Conservation (phyloP, 2,113 vertebrate genomes). For the Merops nubicus region DNA sequence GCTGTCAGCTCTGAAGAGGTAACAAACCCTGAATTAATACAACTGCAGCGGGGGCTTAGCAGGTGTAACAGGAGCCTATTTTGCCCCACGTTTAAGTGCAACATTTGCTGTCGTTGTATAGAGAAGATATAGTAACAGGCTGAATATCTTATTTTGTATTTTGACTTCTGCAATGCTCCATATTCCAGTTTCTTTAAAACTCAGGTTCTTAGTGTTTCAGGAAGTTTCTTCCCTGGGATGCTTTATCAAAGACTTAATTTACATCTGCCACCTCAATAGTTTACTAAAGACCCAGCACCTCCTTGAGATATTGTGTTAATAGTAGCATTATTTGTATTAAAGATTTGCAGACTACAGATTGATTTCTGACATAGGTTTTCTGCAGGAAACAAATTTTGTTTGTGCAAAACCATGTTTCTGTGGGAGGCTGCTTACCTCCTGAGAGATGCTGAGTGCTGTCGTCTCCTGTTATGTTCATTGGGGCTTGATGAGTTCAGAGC, state of each 20-base stretch:
- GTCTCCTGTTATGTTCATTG: background rate
- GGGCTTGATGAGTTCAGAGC: background rate
- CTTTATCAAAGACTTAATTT: background rate
- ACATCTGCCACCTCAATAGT: background rate
- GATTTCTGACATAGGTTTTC: background rate
- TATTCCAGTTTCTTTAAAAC: conserved; percentile 27
- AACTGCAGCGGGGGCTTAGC: background rate
- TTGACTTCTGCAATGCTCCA: background rate
- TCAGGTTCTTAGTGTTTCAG: background rate
- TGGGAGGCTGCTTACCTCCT: background rate
- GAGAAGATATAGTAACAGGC: background rate
- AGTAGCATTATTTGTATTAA: background rate
- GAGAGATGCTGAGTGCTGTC: conserved; percentile 27
- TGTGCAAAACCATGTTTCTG: background rate
- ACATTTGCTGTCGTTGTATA: conserved; percentile 44
- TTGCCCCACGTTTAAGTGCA: conserved; percentile 14
- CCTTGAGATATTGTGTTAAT: background rate
- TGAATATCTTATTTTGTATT: background rate
- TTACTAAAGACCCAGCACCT: background rate
- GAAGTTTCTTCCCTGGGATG: background rate
- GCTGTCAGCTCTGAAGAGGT: background rate
- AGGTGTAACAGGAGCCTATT: background rate
- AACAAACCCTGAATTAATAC: conserved; percentile 17
- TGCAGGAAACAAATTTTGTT: background rate
- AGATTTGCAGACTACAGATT: background rate